Percentiles rank a stretch among this genome's conserved stretches.
These are phyloP conservation scores for Cichladusa arquata DNA, from an alignment of 2,113 vertebrate genomes.

Conservation along the genomic window DNA sequence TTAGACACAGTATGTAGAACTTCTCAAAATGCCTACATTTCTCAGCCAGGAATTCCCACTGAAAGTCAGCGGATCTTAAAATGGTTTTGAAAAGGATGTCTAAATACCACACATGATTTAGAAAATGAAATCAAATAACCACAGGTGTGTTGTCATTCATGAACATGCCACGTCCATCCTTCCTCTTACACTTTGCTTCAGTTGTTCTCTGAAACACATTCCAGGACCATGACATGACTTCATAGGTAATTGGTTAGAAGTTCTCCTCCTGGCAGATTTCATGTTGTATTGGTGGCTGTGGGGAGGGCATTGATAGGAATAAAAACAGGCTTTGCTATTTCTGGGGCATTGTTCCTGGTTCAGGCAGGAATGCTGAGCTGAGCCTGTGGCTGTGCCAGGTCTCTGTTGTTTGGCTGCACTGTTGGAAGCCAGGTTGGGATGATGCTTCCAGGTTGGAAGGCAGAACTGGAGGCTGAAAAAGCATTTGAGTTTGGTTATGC, in stretches of 20 bases:
- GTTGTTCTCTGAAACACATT: background rate
- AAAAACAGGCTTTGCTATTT: slow-evolving; percentile 1
- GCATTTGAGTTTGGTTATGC: background rate
- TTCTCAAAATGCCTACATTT: background rate
- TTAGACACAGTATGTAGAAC: background rate
- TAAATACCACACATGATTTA: background rate
- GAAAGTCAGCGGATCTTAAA: background rate
- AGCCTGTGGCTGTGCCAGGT: background rate
- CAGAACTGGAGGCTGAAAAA: background rate
- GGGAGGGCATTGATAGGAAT: background rate
- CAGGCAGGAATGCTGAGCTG: background rate
- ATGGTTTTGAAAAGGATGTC: background rate
- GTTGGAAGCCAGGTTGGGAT: background rate
- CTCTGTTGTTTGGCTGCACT: background rate
- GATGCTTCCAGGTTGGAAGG: background rate
- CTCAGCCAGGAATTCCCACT: background rate
- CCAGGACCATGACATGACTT: background rate
- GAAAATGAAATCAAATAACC: background rate
- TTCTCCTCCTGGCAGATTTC: background rate
- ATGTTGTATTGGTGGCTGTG: background rate
- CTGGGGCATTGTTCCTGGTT: background rate
- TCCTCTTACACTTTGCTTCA: background rate
- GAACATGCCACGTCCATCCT: background rate
- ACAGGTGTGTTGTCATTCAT: background rate
- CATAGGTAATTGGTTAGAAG: background rate